phyloP scores from a whole-genome alignment of 1,140 invertebrate genomes.

The Papilio xuthus region DNA sequence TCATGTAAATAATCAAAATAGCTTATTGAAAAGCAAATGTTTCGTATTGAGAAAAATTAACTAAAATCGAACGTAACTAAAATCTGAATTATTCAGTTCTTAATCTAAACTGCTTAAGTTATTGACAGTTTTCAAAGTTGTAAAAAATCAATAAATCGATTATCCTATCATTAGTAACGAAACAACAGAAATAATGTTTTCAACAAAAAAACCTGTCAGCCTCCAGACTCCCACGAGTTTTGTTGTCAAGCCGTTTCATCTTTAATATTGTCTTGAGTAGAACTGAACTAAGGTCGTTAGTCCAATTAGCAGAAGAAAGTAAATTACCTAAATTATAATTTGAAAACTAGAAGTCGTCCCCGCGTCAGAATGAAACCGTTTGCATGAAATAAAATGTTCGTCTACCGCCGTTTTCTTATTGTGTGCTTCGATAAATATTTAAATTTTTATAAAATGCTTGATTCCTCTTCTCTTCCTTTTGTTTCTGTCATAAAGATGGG shows the following conservation, averaged over 20 bases:
- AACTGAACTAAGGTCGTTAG: constrained; percentile 13
- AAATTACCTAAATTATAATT: constrained; percentile 3
- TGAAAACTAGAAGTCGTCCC: constrained; percentile 1
- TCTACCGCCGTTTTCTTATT: constrained; percentile 10
- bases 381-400: constrained; percentile 7
- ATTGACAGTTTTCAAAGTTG: not conserved
- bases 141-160: not conserved
- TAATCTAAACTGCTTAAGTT: not conserved
- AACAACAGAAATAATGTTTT: not conserved
- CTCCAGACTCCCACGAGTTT: not conserved
- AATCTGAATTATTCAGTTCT: not conserved
- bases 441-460: constrained; percentile 14
- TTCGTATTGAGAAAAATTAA: not conserved
- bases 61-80: not conserved
- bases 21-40: not conserved
- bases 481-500: too few species aligned
- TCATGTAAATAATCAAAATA: not conserved
- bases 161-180: not conserved
- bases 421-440: constrained; percentile 19
- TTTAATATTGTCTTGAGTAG: not conserved
- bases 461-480: not conserved
- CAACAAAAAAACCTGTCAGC: not conserved
- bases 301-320: not conserved
- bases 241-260: not conserved
- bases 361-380: not conserved